Evolutionary conservation across 2,888 invertebrate genomes (phyloP).

Genomic region (Acleris holmiana): DNA sequence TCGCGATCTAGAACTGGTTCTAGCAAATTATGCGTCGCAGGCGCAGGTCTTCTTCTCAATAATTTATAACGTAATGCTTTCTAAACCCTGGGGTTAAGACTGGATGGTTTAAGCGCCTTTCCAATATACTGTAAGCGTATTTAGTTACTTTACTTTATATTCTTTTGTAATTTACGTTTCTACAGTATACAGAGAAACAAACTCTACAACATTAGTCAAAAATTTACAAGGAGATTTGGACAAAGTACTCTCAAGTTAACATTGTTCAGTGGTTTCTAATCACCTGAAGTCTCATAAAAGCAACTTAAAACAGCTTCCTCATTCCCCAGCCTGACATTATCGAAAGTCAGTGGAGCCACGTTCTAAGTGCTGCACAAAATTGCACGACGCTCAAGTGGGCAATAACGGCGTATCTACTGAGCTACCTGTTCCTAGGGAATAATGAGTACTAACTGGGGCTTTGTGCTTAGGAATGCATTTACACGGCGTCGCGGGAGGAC

Average conservation of each 20-base stretch:
- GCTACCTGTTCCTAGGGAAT: constrained; percentile 67
- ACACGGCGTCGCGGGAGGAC: constrained; percentile 34
- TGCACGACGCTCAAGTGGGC: constrained; percentile 51
- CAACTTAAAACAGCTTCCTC: constrained; percentile 40
- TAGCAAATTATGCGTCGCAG: constrained; percentile 68
- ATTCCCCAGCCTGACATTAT: constrained; percentile 47
- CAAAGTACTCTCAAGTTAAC: too few species aligned
- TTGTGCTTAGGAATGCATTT: constrained; percentile 58
- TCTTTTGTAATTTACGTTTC: too few species aligned
- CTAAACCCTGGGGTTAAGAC: constrained; percentile 62
- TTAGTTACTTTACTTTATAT: background rate
- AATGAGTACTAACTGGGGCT: constrained; percentile 71
- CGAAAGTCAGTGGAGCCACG: constrained; percentile 52
- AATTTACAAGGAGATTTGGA: too few species aligned
- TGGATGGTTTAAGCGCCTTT: constrained; percentile 39
- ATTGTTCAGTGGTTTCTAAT: background rate
- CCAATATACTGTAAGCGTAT: constrained; percentile 25
- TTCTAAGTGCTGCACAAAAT: constrained; percentile 57
- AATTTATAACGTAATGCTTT: constrained; percentile 71
- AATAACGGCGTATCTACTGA: constrained; percentile 51
- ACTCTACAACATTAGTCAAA: too few species aligned
- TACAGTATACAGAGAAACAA: too few species aligned
- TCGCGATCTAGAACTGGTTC: constrained; percentile 63
- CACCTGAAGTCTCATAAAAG: background rate
- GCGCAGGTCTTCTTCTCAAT: constrained; percentile 67